These are phyloP conservation scores for Sinosuthora webbiana DNA, from an alignment of 2,113 vertebrate genomes.

Conservation along the genomic window DNA sequence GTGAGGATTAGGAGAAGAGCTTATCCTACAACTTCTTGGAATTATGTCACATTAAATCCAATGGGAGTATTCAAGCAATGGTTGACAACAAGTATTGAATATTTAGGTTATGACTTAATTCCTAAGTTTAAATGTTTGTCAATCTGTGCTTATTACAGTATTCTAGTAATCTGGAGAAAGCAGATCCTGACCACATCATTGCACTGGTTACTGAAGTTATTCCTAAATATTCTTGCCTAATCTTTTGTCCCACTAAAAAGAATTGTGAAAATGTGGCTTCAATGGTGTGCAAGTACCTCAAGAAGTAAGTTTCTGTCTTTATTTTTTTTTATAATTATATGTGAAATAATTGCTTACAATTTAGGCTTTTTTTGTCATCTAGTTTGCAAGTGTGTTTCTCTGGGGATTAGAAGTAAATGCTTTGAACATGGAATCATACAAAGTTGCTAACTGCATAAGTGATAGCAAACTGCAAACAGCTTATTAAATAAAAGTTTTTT, in stretches of 20 bases:
- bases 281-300: conserved; percentile 95
- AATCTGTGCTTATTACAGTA: conserved; percentile 71
- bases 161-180: conserved; percentile 83
- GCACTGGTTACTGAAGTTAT: conserved; percentile 95
- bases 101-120: background rate
- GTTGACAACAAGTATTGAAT: background rate
- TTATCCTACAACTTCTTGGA: background rate
- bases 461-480: background rate
- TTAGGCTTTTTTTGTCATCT: background rate
- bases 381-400: background rate
- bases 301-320: conserved; percentile 77
- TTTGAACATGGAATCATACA: background rate
- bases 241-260: conserved; percentile 97
- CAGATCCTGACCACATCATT: conserved; percentile 91
- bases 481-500: background rate
- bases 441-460: background rate
- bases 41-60: background rate
- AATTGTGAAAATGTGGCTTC: conserved; percentile 94
- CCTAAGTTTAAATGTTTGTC: background rate
- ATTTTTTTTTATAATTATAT: background rate
- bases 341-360: background rate
- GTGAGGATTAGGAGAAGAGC: background rate
- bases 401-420: background rate
- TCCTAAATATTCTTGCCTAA: conserved; percentile 88
- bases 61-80: background rate